Base-by-base conservation (phyloP, 2,888 invertebrate genomes). In the Dichetophora obliterata region DNA sequence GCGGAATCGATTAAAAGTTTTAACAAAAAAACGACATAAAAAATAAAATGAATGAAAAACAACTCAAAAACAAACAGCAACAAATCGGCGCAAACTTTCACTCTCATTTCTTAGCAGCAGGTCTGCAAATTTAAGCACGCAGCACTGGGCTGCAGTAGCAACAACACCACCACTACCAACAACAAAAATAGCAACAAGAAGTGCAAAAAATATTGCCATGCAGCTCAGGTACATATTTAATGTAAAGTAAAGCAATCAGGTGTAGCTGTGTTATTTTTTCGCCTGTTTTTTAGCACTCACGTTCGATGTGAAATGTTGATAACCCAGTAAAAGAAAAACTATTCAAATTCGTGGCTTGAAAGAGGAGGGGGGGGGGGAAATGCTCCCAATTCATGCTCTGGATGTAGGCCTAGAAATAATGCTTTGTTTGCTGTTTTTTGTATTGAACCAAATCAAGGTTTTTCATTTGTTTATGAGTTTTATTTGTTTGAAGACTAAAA, bases 261-360 rank as follows among this genome's bases (percentile, higher is more conserved):
- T 22, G 54, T 19, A 54, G 54, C n/a, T 22, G 19, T 19, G 43
- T 43, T 43, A 43, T 43, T 43, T 43, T 43, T 43, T 43, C 43
- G 43, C 43, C 11, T 14, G 43, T 43, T 34, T 66, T 69, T 75
- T 75, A 68, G 69, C 59, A 50, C 66, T 75, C 75, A 69, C 66
- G 75, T 73, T 63, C 75, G 54, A 34, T 69, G 69, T 69, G 75
- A 69, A 75, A 69, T 75, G 75, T 61, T 69, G 68, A 75, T 75
- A 69, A 69, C 75, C 75, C 69, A 75, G 68, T 75, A 75, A 75
- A 75, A 75, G 68, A 59, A 68, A 75, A 68, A 24, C 61, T 50
- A 50, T 73, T 61, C 43, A n/a, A 54, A 54, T 54, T 54, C 19
- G 19, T 22, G 22, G 8, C n/a, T n/a, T 19, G 14, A 54, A 54